These are phyloP conservation scores for Meghimatium bilineatum DNA, from an alignment of 2,888 invertebrate species.

Conservation along the genomic window DNA sequence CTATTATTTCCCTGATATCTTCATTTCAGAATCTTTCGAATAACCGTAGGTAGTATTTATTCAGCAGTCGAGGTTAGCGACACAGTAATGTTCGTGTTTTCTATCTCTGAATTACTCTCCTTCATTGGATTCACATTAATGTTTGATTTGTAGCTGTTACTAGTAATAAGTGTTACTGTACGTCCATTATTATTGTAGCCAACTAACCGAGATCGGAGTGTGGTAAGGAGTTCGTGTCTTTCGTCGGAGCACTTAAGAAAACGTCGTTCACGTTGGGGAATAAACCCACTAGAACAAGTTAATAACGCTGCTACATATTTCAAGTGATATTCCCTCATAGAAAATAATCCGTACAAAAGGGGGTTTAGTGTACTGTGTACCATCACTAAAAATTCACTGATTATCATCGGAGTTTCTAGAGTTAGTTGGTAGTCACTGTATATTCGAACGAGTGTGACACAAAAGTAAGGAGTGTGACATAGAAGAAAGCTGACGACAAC, in stretches of 20 bases:
- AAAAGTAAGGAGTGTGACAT: constrained; percentile 78
- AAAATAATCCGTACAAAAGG: constrained; percentile 77
- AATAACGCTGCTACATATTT: constrained; percentile 40
- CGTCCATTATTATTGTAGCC: not conserved
- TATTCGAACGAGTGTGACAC: constrained; percentile 76
- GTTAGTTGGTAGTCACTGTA: constrained; percentile 73
- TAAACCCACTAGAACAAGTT: constrained; percentile 17
- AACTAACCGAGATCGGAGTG: not conserved
- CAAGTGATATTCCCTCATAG: constrained; percentile 52
- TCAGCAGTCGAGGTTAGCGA: not conserved
- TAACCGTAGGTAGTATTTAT: not conserved
- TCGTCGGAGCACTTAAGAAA: constrained; percentile 24
- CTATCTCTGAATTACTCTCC: not conserved
- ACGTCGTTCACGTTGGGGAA: not conserved
- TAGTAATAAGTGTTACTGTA: not conserved
- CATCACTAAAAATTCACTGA: constrained; percentile 73
- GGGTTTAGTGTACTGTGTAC: constrained; percentile 78
- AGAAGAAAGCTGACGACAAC: constrained; percentile 78
- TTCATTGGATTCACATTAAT: not conserved
- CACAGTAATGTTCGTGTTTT: not conserved
- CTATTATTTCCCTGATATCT: no score
- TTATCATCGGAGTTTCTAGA: constrained; percentile 60
- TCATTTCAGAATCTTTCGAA: no score
- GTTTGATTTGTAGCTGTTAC: not conserved
- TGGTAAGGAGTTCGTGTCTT: constrained; percentile 19